Evolutionary conservation across 2,888 invertebrate species (phyloP).

Genomic region (Loripinus fragilis): DNA sequence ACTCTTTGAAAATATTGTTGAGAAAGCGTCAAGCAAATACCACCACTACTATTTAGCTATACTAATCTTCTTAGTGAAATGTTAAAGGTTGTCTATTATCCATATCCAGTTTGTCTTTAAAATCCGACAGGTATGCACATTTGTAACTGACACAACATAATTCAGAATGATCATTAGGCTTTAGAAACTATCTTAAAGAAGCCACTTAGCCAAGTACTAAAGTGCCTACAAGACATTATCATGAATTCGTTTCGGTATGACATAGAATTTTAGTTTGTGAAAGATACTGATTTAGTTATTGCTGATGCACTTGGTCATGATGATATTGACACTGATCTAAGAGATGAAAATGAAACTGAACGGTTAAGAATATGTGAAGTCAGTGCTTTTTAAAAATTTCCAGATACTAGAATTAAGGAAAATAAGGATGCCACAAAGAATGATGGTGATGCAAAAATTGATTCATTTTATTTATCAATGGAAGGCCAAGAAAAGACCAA

Average conservation of each 20-base stretch:
- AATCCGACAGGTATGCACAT: slow-evolving; percentile 53
- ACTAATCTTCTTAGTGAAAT: too few species aligned
- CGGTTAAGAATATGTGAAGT: slow-evolving; percentile 1
- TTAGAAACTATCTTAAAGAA: slow-evolving; percentile 47
- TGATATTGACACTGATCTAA: background rate
- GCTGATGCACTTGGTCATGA: slow-evolving; percentile 35
- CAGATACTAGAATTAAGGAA: too few species aligned
- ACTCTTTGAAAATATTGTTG: too few species aligned
- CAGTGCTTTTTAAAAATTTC: too few species aligned
- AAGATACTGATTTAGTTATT: slow-evolving; percentile 43
- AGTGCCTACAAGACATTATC: slow-evolving; percentile 45
- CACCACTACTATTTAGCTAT: too few species aligned
- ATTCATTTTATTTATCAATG: too few species aligned
- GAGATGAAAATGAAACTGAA: background rate
- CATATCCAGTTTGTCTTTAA: too few species aligned
- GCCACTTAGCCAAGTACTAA: slow-evolving; percentile 43
- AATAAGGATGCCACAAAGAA: too few species aligned
- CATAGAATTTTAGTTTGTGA: slow-evolving; percentile 37
- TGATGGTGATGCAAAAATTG: too few species aligned
- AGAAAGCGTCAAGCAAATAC: too few species aligned
- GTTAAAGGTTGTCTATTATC: too few species aligned
- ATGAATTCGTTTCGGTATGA: slow-evolving; percentile 45
- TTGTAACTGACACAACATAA: slow-evolving; percentile 22
- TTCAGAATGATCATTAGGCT: slow-evolving; percentile 55
- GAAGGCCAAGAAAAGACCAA: too few species aligned